These are phyloP conservation scores for Stegostoma tigrinum DNA, from an alignment of 2,113 vertebrate species.

Conservation along the genomic window DNA sequence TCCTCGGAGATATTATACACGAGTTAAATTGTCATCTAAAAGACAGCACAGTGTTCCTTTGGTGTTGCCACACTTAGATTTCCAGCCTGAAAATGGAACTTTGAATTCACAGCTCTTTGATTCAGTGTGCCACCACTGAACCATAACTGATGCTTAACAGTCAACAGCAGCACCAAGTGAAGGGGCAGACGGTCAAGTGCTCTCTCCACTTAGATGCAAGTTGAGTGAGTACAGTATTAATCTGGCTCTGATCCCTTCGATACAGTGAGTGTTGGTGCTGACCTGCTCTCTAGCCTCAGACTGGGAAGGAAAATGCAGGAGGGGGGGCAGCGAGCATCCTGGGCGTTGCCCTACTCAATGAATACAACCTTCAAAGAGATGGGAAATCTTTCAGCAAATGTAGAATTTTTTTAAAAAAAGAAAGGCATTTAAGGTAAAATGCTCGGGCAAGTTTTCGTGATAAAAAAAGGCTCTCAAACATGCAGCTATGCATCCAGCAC, in stretches of 20 bases:
- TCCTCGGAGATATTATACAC: neutral
- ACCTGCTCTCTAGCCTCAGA: neutral
- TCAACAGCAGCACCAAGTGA: neutral
- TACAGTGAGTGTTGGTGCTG: neutral
- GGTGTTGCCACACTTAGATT: neutral
- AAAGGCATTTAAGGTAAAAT: neutral
- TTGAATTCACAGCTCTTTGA: neutral
- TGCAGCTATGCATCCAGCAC: neutral
- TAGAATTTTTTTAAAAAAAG: neutral
- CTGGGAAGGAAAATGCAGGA: neutral
- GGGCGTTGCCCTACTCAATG: neutral
- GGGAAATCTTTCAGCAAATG: neutral
- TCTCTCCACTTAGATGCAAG: neutral
- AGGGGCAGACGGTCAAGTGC: neutral
- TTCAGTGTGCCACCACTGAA: neutral
- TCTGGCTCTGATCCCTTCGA: neutral
- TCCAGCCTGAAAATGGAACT: neutral
- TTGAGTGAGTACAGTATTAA: neutral
- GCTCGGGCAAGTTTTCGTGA: neutral
- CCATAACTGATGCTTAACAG: neutral
- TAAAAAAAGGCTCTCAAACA: neutral
- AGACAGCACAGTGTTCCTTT: neutral
- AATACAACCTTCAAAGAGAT: neutral
- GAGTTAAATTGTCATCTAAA: no score
- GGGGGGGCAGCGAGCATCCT: neutral